These are phyloP conservation scores for Abrostola tripartita DNA, from an alignment of 2,888 invertebrate species.

Conservation along the genomic window DNA sequence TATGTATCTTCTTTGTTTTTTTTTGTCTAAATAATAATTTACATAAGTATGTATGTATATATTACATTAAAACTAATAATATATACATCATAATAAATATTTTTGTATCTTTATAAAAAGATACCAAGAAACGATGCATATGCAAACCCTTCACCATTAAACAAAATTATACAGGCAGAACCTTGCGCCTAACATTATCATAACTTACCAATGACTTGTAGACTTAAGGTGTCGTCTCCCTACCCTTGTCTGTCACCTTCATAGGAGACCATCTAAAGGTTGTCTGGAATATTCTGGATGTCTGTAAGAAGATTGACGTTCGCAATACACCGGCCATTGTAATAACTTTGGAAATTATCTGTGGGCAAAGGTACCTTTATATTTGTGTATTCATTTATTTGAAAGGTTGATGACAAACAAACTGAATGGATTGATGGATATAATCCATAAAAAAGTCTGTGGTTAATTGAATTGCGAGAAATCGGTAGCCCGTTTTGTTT, in stretches of 20 bases:
- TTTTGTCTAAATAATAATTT: too few species aligned
- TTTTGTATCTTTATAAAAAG: too few species aligned
- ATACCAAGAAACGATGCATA: too few species aligned
- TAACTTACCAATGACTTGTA: background rate
- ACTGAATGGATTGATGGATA: background rate
- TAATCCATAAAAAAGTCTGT: background rate
- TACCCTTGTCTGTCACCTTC: conserved; percentile 5
- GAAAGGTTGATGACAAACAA: too few species aligned
- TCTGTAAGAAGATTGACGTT: background rate
- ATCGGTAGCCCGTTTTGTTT: background rate
- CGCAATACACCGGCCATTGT: background rate
- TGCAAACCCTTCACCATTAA: too few species aligned
- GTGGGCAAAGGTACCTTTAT: background rate
- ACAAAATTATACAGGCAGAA: too few species aligned
- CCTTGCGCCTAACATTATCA: background rate
- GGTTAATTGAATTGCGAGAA: background rate
- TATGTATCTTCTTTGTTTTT: too few species aligned
- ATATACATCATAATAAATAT: too few species aligned
- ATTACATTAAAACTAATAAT: too few species aligned
- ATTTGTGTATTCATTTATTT: too few species aligned
- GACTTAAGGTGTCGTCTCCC: background rate
- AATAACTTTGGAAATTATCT: background rate
- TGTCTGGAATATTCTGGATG: background rate
- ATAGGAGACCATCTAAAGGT: background rate
- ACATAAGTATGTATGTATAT: too few species aligned